Conservation (phyloP, 35 echinoderm and acorn worm species). For the Patiria miniata region DNA sequence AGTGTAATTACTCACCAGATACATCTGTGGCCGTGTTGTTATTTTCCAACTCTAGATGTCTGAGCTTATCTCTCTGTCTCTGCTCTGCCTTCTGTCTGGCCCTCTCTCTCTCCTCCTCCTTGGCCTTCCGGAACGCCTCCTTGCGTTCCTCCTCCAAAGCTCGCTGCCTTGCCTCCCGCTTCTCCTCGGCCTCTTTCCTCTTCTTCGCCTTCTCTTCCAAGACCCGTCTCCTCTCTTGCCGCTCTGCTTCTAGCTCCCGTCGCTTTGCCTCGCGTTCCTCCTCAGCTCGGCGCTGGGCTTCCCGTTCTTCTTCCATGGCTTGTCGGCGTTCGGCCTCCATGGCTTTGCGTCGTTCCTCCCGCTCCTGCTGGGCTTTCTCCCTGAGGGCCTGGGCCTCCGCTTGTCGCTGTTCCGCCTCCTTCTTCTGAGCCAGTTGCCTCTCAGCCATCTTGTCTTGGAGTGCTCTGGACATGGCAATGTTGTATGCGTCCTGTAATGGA, state of each 20-base stretch:
- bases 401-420: slow-evolving; percentile 69
- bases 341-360: slow-evolving; percentile 4
- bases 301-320: slow-evolving; percentile 40
- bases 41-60: slow-evolving; percentile 51
- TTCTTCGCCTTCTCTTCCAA: slow-evolving; percentile 50
- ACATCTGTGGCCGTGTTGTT: slow-evolving; percentile 23
- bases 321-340: slow-evolving; percentile 26
- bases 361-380: slow-evolving; percentile 41
- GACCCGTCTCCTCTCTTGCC: slow-evolving; percentile 41
- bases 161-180: slow-evolving; percentile 7
- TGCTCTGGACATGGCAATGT: slow-evolving; percentile 79
- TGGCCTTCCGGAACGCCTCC: slow-evolving; percentile 49
- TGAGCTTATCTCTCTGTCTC: slow-evolving; percentile 62
- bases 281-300: slow-evolving; percentile 17
- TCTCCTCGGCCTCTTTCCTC: slow-evolving; percentile 30
- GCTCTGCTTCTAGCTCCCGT: slow-evolving; percentile 43
- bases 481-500: slow-evolving; percentile 25
- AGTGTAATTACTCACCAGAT: slow-evolving; percentile 28
- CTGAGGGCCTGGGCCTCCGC: slow-evolving; percentile 59
- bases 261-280: slow-evolving; percentile 43
- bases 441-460: slow-evolving; percentile 67
- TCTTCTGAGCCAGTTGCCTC: slow-evolving; percentile 70
- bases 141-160: slow-evolving; percentile 64
- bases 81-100: slow-evolving; percentile 31
- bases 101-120: slow-evolving; percentile 40